Evolutionary conservation across 2,888 invertebrate species (phyloP).

Genomic region (Cyclophora punctaria): DNA sequence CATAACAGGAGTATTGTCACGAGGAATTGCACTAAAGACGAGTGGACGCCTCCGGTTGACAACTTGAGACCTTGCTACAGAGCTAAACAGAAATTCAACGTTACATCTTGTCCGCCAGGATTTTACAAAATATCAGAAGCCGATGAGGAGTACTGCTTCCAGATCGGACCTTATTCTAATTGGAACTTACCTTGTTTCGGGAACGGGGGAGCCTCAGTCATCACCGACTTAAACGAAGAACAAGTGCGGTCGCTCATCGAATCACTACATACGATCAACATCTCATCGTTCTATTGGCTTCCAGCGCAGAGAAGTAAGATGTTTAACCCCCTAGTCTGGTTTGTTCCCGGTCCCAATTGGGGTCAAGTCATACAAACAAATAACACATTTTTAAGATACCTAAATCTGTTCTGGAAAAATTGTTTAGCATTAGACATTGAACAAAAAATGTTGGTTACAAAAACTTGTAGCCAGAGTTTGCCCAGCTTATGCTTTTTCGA

Average conservation of each 20-base stretch:
- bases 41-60: slow-evolving; percentile 41
- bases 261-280: slow-evolving; percentile 34
- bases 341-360: slow-evolving; percentile 66
- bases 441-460: slow-evolving; percentile 34
- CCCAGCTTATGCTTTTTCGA: slow-evolving; percentile 59
- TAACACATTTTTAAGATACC: slow-evolving; percentile 26
- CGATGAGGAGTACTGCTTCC: slow-evolving; percentile 49
- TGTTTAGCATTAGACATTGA: slow-evolving; percentile 51
- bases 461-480: slow-evolving; percentile 39
- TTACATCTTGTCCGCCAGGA: slow-evolving; percentile 48
- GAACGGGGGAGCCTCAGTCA: slow-evolving; percentile 53
- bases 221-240: slow-evolving; percentile 43
- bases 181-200: slow-evolving; percentile 59
- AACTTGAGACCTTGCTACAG: slow-evolving; percentile 40
- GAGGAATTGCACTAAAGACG: slow-evolving; percentile 43
- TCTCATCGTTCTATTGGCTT: slow-evolving; percentile 60
- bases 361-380: slow-evolving; percentile 28
- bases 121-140: slow-evolving; percentile 41
- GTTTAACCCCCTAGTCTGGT: slow-evolving; percentile 61
- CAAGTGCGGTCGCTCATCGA: slow-evolving; percentile 41
- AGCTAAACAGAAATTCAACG: slow-evolving; percentile 35
- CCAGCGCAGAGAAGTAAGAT: slow-evolving; percentile 57
- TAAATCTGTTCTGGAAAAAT: slow-evolving; percentile 35
- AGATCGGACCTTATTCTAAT: slow-evolving; percentile 31
- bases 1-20: slow-evolving; percentile 35